Conservation (phyloP, 2,113 vertebrate genomes). For the Chamaetylas fuelleborni region DNA sequence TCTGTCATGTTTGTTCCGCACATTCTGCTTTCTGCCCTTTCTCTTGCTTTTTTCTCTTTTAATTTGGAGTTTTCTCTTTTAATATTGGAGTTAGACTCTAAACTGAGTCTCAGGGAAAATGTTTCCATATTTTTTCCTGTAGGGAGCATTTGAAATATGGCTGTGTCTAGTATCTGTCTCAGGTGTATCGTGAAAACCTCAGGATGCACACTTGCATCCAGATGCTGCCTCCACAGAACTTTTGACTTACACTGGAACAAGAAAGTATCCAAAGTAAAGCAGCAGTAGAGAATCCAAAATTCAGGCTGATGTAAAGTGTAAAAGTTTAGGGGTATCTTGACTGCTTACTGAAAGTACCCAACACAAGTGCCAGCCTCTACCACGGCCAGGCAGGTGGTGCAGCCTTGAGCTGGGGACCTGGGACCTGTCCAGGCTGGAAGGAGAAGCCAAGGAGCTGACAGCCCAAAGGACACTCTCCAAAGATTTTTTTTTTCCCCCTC, state of each 20-base stretch:
- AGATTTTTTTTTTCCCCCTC: background rate
- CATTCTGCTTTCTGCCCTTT: background rate
- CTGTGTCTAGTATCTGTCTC: background rate
- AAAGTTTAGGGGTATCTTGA: background rate
- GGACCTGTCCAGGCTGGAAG: background rate
- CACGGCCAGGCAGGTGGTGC: rapidly evolving
- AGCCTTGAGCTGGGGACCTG: background rate
- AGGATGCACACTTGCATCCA: background rate
- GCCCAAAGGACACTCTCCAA: background rate
- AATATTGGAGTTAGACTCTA: background rate
- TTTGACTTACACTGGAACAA: background rate
- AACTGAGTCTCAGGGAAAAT: background rate
- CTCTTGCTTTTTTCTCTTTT: background rate
- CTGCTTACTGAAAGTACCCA: background rate
- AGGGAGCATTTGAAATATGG: background rate
- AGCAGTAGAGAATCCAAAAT: background rate
- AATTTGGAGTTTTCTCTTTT: background rate
- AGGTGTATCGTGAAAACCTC: background rate
- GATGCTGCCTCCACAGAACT: background rate
- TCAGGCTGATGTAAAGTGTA: background rate
- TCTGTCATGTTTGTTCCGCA: background rate
- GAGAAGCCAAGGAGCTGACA: background rate
- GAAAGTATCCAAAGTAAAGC: background rate
- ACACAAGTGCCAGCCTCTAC: too few species aligned
- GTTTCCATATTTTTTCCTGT: background rate